Evolutionary conservation across 2,113 vertebrate species (phyloP).

Genomic region (Myocastor coypus): DNA sequence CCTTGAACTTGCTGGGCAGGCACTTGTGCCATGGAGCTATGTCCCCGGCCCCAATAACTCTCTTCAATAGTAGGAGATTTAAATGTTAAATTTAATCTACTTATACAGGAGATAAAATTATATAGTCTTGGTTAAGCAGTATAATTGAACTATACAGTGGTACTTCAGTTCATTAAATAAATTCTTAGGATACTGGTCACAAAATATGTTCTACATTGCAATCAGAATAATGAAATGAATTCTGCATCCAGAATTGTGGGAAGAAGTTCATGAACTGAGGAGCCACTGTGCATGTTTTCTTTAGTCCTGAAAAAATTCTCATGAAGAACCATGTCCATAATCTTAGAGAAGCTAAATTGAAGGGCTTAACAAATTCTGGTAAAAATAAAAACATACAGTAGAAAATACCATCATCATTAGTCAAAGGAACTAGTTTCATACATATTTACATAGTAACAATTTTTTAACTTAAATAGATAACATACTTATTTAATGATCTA

Average conservation of each 20-base stretch:
- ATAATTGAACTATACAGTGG: neutral
- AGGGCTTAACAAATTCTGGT: neutral
- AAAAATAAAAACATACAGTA: conserved; percentile 11
- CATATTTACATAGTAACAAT: neutral
- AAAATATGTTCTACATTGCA: neutral
- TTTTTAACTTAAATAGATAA: neutral
- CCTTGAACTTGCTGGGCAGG: too few relatives aligned
- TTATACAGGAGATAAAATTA: conserved; percentile 48
- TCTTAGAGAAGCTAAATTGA: neutral
- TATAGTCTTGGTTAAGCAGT: neutral
- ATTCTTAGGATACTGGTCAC: neutral
- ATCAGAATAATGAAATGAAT: neutral
- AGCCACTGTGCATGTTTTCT: neutral
- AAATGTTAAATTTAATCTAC: conserved; percentile 25
- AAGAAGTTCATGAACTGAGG: neutral
- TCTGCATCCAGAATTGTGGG: neutral
- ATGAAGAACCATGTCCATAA: conserved; percentile 19
- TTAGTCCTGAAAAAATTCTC: conserved; percentile 2
- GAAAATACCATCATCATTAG: conserved; percentile 1
- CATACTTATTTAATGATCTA: neutral
- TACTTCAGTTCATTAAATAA: neutral
- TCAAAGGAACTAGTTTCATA: conserved; percentile 12
- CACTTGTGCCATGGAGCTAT: too few relatives aligned
- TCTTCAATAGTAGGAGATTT: neutral
- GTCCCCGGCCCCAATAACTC: too few relatives aligned